Base-by-base conservation (phyloP, 2,888 invertebrate species). In the Drosophila anomalata region DNA sequence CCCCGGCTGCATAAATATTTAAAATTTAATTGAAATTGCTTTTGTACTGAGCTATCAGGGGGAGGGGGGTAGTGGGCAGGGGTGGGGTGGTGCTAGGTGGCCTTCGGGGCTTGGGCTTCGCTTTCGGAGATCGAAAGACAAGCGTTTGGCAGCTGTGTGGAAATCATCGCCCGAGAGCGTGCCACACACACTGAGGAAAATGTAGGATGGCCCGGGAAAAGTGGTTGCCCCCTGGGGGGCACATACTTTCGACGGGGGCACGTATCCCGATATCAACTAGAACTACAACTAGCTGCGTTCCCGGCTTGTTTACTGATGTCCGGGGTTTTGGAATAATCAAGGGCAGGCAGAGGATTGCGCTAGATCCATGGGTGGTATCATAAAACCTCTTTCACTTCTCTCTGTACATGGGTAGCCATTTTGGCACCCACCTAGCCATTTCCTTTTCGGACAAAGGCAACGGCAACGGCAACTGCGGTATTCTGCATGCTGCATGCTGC, bases 11-110 rank as follows among this genome's bases (percentile, higher is more conserved):
- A 84, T 84, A 88, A 84, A 84, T 84, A 84, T 84, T 84, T 84
- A 88, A 84, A 84, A 87, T 84, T 84, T 88, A 84, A 84, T 84
- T 84, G 84, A 84, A 84, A 82, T 86, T 82, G 82, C 81, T 77
- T 86, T 88, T 75, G 75, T 62, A 46, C 65, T 29, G 74, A 68
- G 41, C 48, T 39, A 46, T 44, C 33, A 24, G 8, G 17, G n/a
- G 14, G 31, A 42, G 20, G 14, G 14, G 14, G 14, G 14, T n/a
- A 14, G 22, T 22, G 22, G 3, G 22, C 3, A 4, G 22, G 3
- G 22, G 3, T 39, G 31, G 14, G 6, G 46, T n/a, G 24, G 36
- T 8, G 42, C 7, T 33, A 44, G 41, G 33, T 41, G 47, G 62
- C 48, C 29, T 67, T 62, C n/a, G 12, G 26, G 36, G 50, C 31